phyloP scores from a whole-genome alignment of 2,888 invertebrate genomes.

The Panzeria rudis region DNA sequence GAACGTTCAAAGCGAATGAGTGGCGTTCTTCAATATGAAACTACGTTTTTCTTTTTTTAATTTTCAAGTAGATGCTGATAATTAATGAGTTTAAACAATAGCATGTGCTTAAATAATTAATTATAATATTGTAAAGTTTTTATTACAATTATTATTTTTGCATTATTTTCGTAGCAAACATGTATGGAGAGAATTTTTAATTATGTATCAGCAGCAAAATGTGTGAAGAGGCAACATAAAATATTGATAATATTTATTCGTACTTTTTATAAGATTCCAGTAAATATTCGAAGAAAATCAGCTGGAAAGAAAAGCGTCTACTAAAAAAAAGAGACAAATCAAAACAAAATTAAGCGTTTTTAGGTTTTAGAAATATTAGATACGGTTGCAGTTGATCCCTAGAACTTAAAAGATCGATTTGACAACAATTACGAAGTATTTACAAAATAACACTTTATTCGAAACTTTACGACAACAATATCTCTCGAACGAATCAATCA shows the following conservation, averaged over 20 bases:
- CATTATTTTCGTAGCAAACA: not conserved
- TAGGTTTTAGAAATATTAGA: no score
- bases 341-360: no score
- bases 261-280: not conserved
- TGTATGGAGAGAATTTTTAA: constrained; percentile 3
- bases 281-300: not conserved
- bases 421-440: no score
- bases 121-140: constrained; percentile 23
- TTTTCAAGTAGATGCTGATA: constrained; percentile 40
- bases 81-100: constrained; percentile 55
- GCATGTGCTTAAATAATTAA: constrained; percentile 62
- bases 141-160: not conserved
- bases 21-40: constrained; percentile 12
- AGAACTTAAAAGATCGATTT: no score
- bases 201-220: constrained; percentile 2
- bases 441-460: no score
- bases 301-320: not conserved
- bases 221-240: not conserved
- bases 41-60: constrained; percentile 6
- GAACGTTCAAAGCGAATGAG: not conserved
- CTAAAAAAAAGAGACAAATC: no score
- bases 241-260: constrained; percentile 8
- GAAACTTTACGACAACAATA: no score
- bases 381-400: no score
- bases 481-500: no score